These are phyloP conservation scores for Cathartes aura DNA, from an alignment of 2,113 vertebrate genomes.

Conservation along the genomic window DNA sequence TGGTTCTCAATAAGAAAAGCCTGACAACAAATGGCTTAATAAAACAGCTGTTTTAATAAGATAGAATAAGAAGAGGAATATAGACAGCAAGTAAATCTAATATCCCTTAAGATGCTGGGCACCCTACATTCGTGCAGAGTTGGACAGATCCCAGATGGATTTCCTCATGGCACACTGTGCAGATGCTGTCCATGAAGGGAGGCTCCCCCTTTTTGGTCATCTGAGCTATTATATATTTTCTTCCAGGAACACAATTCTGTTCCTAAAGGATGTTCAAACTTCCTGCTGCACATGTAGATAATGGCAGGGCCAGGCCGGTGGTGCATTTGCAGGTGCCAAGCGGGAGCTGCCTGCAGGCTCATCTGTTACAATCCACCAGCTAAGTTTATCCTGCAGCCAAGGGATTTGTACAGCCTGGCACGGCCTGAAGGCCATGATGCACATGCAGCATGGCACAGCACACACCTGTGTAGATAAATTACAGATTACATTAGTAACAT, in stretches of 20 bases:
- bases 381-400: rapidly evolving
- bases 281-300: neutral
- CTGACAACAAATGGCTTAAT: neutral
- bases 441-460: rapidly evolving
- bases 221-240: neutral
- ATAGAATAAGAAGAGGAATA: neutral
- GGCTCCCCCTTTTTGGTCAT: neutral
- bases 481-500: neutral
- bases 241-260: neutral
- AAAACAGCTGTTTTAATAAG: neutral
- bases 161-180: rapidly evolving
- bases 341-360: neutral
- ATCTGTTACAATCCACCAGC: neutral
- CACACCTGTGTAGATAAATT: neutral
- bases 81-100: neutral
- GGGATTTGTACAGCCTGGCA: neutral
- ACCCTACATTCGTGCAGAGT: rapidly evolving
- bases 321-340: neutral
- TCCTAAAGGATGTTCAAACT: neutral
- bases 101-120: neutral
- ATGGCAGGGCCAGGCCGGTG: neutral
- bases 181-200: neutral
- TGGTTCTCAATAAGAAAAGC: neutral
- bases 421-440: neutral
- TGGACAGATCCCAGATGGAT: neutral